These are phyloP conservation scores for Plagiodera versicolora DNA, from an alignment of 2,888 invertebrate species.

Conservation along the genomic window DNA sequence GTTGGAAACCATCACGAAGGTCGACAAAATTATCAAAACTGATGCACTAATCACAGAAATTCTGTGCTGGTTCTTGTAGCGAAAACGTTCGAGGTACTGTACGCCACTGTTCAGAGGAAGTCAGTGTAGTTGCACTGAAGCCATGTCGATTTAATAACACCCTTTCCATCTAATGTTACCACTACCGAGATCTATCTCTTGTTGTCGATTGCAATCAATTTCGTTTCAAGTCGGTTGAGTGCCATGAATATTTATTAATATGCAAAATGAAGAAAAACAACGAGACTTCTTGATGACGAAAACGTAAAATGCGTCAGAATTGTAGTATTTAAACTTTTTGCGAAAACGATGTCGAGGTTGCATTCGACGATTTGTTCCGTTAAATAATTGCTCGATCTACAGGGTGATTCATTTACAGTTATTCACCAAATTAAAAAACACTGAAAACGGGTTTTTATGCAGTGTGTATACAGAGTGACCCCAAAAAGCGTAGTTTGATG, in stretches of 20 bases:
- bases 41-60: too few relatives aligned
- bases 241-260: conserved; percentile 10
- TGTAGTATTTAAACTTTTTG: background rate
- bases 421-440: too few relatives aligned
- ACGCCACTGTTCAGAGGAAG: conserved; percentile 23
- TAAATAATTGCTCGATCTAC: background rate
- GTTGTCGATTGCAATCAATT: conserved; percentile 3
- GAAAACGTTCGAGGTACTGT: background rate
- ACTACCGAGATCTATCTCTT: background rate
- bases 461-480: too few relatives aligned
- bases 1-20: too few relatives aligned
- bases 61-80: too few relatives aligned
- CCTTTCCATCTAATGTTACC: background rate
- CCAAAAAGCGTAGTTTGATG: too few relatives aligned
- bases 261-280: conserved; percentile 7
- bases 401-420: too few relatives aligned
- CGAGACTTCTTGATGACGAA: background rate
- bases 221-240: conserved; percentile 3
- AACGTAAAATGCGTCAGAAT: background rate
- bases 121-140: conserved; percentile 21
- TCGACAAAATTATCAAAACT: too few relatives aligned
- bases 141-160: conserved; percentile 12
- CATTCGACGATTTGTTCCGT: background rate
- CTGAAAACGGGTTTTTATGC: too few relatives aligned
- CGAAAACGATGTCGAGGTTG: background rate